These are phyloP conservation scores for Drosophila meridionalis DNA, from an alignment of 2,888 invertebrate genomes.

Conservation along the genomic window DNA sequence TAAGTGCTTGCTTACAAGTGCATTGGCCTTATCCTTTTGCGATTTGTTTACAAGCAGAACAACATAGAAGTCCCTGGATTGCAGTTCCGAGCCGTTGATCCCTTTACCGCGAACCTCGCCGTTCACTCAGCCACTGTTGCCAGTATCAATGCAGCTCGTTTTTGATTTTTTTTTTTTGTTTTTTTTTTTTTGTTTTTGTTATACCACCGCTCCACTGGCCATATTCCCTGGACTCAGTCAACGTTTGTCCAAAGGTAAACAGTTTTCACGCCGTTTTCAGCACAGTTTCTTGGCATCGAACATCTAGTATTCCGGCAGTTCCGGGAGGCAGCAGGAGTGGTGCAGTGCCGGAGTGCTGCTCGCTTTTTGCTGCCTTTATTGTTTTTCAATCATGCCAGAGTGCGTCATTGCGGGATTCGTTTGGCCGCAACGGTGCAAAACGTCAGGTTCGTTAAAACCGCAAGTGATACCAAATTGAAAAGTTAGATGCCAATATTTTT, in stretches of 20 bases:
- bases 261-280: constrained; percentile 69
- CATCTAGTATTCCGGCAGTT: constrained; percentile 14
- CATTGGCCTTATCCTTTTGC: constrained; percentile 67
- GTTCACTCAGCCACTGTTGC: constrained; percentile 12
- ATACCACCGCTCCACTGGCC: constrained; percentile 24
- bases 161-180: too few species aligned
- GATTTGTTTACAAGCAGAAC: constrained; percentile 70
- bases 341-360: background rate
- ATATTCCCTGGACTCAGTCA: constrained; percentile 42
- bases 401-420: constrained; percentile 59
- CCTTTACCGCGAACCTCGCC: background rate
- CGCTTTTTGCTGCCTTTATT: constrained; percentile 50
- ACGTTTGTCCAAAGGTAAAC: constrained; percentile 44
- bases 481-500: constrained; percentile 49
- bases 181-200: constrained; percentile 20
- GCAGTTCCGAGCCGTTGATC: background rate
- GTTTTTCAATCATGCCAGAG: constrained; percentile 67
- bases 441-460: constrained; percentile 56
- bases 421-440: constrained; percentile 25
- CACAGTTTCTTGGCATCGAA: constrained; percentile 30
- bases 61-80: constrained; percentile 1
- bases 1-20: constrained; percentile 75
- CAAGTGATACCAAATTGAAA: constrained; percentile 68
- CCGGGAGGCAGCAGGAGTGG: background rate
- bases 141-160: constrained; percentile 57